Base-by-base conservation (phyloP, 2,888 invertebrate genomes). In the Nomada fabriciana region DNA sequence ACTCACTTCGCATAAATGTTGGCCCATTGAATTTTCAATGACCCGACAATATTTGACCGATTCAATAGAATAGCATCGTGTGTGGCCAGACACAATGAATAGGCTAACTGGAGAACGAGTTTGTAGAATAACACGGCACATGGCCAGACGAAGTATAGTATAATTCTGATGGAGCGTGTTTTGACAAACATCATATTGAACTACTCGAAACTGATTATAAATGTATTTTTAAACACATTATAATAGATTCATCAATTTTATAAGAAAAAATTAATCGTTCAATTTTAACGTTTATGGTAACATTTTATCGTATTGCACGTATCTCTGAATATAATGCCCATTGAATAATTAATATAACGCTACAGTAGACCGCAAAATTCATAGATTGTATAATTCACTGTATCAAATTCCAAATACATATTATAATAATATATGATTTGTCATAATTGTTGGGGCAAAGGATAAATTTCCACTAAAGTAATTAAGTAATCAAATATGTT, bases 21-120 rank as follows among this genome's bases (percentile, higher is more conserved):
- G 70, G 60, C 50, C 70, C 47, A 52, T 70, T 59, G 47, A 60
- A 50, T 60, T 70, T 20, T 13, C 57, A 69, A 59, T 29, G 57
- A 25, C n/a, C 57, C 59, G 18, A 57, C 55, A 57, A 57, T 25
- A n/a, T 25, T 9, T 50, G 70, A 23, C 52, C 18, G 60, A 15
- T 50, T 18, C 29, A 60, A 20, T 71, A 61, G 70, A 71, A 71
- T 60, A 13, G 60, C 18, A 10, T 20, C 18, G 60, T 71, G 42
- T 52, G 20, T 23, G 36, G 20, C 52, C 18, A 23, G 50, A 20
- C 70, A 1, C 36, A 15, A 1, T 52, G 36, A 61, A 23, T 60
- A 18, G 50, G 20, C 3, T 11, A 18, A 15, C 36, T 52, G 64
- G 4, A 25, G 25, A 52, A 47, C 64, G 29, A 15, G 2, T 25